Conservation (phyloP, 2,797 vertebrate genomes). For the Pelodytes ibericus region DNA sequence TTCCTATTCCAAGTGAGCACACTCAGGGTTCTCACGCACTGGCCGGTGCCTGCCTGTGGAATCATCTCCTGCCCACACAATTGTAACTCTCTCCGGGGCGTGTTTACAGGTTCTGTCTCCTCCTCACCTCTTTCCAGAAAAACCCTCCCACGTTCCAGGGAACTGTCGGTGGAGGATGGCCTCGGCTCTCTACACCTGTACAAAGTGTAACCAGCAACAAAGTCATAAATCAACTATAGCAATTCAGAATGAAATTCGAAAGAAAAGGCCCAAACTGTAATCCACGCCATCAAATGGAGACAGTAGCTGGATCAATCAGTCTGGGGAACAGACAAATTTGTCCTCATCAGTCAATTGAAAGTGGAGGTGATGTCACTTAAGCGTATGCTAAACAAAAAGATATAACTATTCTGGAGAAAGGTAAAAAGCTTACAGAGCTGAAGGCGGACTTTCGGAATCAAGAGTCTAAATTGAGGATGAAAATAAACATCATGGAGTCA, state of each 20-base stretch:
- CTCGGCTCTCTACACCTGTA: constrained; percentile 95
- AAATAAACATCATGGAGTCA: constrained; percentile 99
- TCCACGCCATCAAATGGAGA: constrained; percentile 99
- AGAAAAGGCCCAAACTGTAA: constrained; percentile 99
- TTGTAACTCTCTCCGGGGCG: no score
- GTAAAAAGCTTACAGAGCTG: constrained; percentile 96
- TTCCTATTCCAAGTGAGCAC: no score
- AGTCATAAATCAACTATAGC: constrained; percentile 97
- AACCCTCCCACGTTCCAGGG: neutral
- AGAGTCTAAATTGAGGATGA: constrained; percentile 94
- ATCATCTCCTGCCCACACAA: neutral
- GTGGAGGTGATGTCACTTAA: constrained; percentile 99
- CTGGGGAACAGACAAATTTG: constrained; percentile 98
- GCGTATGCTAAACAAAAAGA: constrained; percentile 94
- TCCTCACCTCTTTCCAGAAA: neutral
- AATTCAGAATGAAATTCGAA: constrained; percentile 99
- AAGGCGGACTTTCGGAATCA: constrained; percentile 99
- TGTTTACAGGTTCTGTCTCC: neutral
- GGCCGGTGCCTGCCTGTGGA: neutral
- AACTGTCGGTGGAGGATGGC: constrained; percentile 75
- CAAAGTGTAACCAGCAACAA: constrained; percentile 96
- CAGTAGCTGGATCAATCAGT: constrained; percentile 98
- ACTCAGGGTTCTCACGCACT: no score
- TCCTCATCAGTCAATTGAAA: constrained; percentile 98
- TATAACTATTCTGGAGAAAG: constrained; percentile 96